Evolutionary conservation across 2,797 vertebrate genomes (phyloP).

Genomic region (Hydrolagus colliei): DNA sequence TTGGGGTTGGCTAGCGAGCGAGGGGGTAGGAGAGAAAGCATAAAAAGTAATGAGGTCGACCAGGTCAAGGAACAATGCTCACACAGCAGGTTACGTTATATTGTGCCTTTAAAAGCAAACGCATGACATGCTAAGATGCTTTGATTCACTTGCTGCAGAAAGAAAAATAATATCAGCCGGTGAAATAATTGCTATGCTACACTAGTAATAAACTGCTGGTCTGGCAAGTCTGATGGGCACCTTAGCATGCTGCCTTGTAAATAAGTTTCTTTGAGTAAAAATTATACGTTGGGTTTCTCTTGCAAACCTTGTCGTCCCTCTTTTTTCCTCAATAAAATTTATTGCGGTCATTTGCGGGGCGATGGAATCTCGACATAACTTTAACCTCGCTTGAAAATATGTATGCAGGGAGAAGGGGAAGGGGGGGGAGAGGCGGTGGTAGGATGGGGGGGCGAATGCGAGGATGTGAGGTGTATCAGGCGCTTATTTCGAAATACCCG

Average conservation of each 20-base stretch:
- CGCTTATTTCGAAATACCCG: background rate
- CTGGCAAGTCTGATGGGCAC: background rate
- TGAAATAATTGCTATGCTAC: background rate
- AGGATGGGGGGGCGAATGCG: no score
- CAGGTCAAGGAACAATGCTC: slow-evolving; percentile 52
- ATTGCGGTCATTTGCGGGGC: background rate
- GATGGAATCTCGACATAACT: background rate
- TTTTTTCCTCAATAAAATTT: no score
- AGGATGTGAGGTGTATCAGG: background rate
- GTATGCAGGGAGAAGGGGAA: background rate
- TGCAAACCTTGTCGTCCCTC: no score
- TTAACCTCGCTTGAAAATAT: background rate
- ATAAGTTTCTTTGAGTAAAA: background rate
- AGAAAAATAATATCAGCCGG: background rate
- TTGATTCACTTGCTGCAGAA: slow-evolving; percentile 2
- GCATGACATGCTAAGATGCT: slow-evolving; percentile 10
- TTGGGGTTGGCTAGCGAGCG: no score
- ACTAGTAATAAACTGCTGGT: background rate
- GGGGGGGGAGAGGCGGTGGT: no score
- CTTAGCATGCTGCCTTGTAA: background rate
- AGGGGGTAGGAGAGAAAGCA: slow-evolving; percentile 47
- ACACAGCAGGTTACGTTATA: slow-evolving; percentile 52
- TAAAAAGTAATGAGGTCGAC: slow-evolving; percentile 59
- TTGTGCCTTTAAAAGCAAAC: slow-evolving; percentile 48
- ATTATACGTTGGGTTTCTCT: background rate